Conservation (phyloP, 2,888 invertebrate genomes). For the Geophilus truncorum region DNA sequence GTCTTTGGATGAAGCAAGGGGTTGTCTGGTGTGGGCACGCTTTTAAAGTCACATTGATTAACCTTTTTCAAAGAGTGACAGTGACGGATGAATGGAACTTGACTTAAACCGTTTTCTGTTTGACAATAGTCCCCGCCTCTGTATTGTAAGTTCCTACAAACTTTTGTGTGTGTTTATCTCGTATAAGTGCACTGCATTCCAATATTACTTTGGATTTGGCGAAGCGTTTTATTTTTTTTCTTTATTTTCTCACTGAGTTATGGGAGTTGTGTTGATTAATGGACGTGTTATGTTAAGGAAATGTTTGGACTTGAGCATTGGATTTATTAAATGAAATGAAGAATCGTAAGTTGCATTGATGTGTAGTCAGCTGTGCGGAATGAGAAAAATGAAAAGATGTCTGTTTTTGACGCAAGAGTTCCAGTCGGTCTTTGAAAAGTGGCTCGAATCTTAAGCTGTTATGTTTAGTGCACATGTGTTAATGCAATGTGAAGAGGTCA, state of each 20-base stretch:
- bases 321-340: background rate
- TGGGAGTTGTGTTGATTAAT: background rate
- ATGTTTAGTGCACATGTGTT: background rate
- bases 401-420: background rate
- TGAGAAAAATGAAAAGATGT: background rate
- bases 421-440: background rate
- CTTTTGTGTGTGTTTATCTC: conserved; percentile 10
- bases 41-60: conserved; percentile 18
- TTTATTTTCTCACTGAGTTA: background rate
- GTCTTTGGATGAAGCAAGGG: background rate
- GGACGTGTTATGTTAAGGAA: background rate
- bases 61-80: conserved; percentile 21
- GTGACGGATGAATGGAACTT: conserved; percentile 15
- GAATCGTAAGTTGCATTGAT: background rate
- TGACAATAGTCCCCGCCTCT: conserved; percentile 12
- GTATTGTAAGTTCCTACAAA: background rate
- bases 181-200: background rate
- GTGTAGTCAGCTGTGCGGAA: background rate
- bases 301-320: background rate
- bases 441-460: background rate
- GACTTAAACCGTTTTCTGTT: conserved; percentile 8
- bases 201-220: background rate
- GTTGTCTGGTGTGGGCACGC: background rate
- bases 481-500: conserved; percentile 25
- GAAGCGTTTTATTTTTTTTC: background rate